phyloP scores from a whole-genome alignment of 1,140 invertebrate species.

The Trichonephila clavipes region DNA sequence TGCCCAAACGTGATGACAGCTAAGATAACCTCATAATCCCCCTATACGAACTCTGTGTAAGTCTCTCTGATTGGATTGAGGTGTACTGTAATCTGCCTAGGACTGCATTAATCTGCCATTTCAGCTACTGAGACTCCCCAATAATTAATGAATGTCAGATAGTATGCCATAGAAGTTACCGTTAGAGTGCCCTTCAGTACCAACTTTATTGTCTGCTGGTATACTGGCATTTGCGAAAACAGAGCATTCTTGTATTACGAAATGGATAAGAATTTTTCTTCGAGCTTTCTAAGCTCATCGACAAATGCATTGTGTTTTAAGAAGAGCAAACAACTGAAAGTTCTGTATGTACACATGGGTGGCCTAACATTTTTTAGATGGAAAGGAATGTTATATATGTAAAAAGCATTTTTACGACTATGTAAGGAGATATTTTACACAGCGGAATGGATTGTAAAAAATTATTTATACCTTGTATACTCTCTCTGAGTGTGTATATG shows the following conservation, averaged over 20 bases:
- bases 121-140: conserved; percentile 33
- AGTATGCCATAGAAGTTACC: conserved; percentile 3
- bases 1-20: conserved; percentile 41
- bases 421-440: conserved; percentile 28
- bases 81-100: conserved; percentile 28
- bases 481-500: not conserved
- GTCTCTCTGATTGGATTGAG: conserved; percentile 56
- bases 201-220: conserved; percentile 24
- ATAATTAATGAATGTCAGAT: conserved; percentile 64
- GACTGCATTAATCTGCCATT: conserved; percentile 54
- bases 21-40: conserved; percentile 55
- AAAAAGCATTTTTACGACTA: conserved; percentile 26
- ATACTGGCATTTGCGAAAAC: conserved; percentile 12
- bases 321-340: not conserved
- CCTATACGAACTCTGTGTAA: conserved; percentile 43
- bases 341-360: not conserved
- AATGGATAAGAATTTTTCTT: not conserved
- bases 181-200: conserved; percentile 14
- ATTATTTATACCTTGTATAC: not conserved
- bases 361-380: not conserved
- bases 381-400: not conserved
- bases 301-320: conserved; percentile 12
- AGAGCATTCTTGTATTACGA: not conserved
- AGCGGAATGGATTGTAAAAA: conserved; percentile 8
- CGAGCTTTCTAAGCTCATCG: not conserved